These are phyloP conservation scores for Barbus barbus DNA, from an alignment of 2,113 vertebrate genomes.

Conservation along the genomic window DNA sequence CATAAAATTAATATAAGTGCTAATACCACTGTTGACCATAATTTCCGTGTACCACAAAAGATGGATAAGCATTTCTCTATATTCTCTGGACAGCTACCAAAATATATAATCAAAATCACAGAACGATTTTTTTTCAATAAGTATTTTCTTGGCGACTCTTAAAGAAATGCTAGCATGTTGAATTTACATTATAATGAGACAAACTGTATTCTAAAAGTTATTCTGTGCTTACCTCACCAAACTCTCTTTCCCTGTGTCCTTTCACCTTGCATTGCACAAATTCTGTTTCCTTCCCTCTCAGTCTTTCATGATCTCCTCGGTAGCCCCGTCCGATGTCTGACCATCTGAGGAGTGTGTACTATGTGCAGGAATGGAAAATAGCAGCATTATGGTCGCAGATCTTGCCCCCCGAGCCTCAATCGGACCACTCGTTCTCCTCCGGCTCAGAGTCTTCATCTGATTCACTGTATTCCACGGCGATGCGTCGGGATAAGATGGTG, in stretches of 20 bases:
- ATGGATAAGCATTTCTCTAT: slow-evolving; percentile 18
- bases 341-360: slow-evolving; percentile 21
- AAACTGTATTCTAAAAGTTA: slow-evolving; percentile 7
- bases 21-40: slow-evolving; percentile 33
- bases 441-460: slow-evolving; percentile 93
- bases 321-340: background rate
- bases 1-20: slow-evolving; percentile 8
- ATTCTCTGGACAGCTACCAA: slow-evolving; percentile 30
- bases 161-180: slow-evolving; percentile 16
- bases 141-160: slow-evolving; percentile 45
- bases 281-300: background rate
- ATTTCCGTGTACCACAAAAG: slow-evolving; percentile 1
- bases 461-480: slow-evolving; percentile 93
- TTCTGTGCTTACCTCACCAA: slow-evolving; percentile 39
- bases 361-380: slow-evolving; percentile 33
- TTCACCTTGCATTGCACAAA: slow-evolving; percentile 18
- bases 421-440: slow-evolving; percentile 95
- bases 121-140: slow-evolving; percentile 11
- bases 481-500: slow-evolving; percentile 90
- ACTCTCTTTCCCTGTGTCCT: background rate
- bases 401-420: slow-evolving; percentile 61
- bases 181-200: slow-evolving; percentile 7
- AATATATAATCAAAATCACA: slow-evolving; percentile 36
- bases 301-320: background rate
- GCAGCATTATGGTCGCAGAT: slow-evolving; percentile 37